Evolutionary conservation across 1,140 invertebrate species (phyloP), one percentile per base, ranked within the genome.

Genomic region (Mercenaria mercenaria): DNA sequence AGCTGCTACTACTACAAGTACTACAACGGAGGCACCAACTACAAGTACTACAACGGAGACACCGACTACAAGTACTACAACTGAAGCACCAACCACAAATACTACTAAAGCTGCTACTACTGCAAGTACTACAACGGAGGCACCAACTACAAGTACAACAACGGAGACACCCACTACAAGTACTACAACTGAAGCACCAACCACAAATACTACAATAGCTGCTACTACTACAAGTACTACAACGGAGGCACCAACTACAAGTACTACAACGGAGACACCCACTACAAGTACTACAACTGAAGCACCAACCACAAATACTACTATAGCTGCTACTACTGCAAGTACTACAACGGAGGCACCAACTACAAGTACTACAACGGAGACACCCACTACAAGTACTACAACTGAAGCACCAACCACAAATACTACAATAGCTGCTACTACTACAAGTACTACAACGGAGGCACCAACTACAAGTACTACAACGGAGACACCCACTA

Each of bases 1-100:
- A 4, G 37, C 72, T 20, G 52, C 37, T 82, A 69, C 67, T 23
- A 50, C 43, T 67, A 84, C 61, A 72, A 64, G 37, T 52, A 89
- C 32, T 81, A 81, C 29, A 37, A 69, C 67, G 39, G 34, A 32
- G 47, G 56, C 80, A n/a, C 8, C 32, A 8, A 10, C 32, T 10
- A 34, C 32, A 67, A 34, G n/a, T 29, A 34, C 8, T 11, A 34
- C 32, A n/a, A 47, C 43, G n/a, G n/a, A 47, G 18, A 18, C 43
- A 10, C 8, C 18, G 43, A 10, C 43, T 10, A 47, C 43, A 18
- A 83, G 15, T 26, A 50, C 26, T 59, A 52, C 64, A 43, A 72
- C 69, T 0, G 50, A 23, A 23, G 50, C 39, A 37, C 23, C 18
- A 41, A 50, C 20, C 56, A 90, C 43, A 39, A 77, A 6, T 39